phyloP scores from a whole-genome alignment of 2,888 invertebrate genomes.

The Drosophila kuntzei region DNA sequence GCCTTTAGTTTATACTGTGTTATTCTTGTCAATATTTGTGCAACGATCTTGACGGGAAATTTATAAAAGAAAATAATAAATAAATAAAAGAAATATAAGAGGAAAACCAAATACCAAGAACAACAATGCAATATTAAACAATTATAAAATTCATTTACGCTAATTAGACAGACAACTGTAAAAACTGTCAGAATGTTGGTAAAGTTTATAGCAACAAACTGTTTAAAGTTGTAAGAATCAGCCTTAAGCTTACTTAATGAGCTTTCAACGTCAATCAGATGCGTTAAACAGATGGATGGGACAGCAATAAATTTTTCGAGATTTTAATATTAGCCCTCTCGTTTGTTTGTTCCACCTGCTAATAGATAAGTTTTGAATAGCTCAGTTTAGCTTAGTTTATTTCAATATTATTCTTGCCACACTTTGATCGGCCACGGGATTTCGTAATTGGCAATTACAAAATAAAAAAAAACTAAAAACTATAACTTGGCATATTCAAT shows the following conservation, averaged over 20 bases:
- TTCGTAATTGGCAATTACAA: constrained; percentile 22
- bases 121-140: constrained; percentile 41
- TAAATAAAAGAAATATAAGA: constrained; percentile 30
- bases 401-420: neutral
- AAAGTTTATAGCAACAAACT: constrained; percentile 6
- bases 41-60: constrained; percentile 29
- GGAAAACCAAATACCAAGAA: constrained; percentile 7
- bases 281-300: neutral
- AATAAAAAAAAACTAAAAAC: constrained; percentile 5
- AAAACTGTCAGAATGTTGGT: constrained; percentile 30
- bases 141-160: constrained; percentile 52
- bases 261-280: constrained; percentile 17
- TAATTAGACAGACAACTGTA: constrained; percentile 54
- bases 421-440: neutral
- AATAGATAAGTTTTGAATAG: neutral
- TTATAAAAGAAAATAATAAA: constrained; percentile 21
- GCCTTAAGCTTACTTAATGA: constrained; percentile 8
- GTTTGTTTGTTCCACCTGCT: constrained; percentile 1
- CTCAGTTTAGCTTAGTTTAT: no score
- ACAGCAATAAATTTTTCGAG: neutral
- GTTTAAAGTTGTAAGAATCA: neutral
- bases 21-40: constrained; percentile 62
- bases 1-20: constrained; percentile 39
- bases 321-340: neutral
- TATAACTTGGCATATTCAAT: constrained; percentile 25